Evolutionary conservation across 2,113 vertebrate genomes (phyloP).

Genomic region (Paedocypris sp.): DNA sequence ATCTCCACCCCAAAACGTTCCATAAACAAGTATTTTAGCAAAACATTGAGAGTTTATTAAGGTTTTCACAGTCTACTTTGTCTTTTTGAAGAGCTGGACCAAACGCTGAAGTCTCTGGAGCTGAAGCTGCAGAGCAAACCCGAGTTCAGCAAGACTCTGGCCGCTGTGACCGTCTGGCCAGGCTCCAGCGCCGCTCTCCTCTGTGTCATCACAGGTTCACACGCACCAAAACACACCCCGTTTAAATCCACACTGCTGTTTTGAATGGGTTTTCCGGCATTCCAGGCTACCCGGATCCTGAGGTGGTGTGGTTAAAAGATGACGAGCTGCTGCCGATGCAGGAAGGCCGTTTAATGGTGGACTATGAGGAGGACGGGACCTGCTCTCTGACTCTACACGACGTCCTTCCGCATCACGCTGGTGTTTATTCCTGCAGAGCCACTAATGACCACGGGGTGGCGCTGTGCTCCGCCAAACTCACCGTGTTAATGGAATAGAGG

Average conservation of each 20-base stretch:
- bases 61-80: not conserved
- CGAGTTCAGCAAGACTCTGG: conserved; percentile 39
- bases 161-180: conserved; percentile 38
- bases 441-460: conserved; percentile 48
- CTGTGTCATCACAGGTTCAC: conserved; percentile 56
- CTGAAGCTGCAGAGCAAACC: conserved; percentile 48
- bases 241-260: no score
- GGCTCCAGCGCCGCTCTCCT: conserved; percentile 47
- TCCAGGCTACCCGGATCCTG: conserved; percentile 66
- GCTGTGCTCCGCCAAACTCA: conserved; percentile 44
- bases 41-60: not conserved
- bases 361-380: conserved; percentile 62
- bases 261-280: not conserved
- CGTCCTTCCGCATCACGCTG: conserved; percentile 38
- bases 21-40: not conserved
- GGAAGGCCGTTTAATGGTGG: conserved; percentile 46
- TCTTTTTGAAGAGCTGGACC: conserved; percentile 35
- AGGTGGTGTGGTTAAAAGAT: conserved; percentile 62
- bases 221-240: no score
- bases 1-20: no score
- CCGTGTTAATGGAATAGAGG: conserved; percentile 14
- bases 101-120: conserved; percentile 49
- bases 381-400: conserved; percentile 53
- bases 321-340: conserved; percentile 48
- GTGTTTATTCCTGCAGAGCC: conserved; percentile 60